phyloP scores from a whole-genome alignment of 92 coral and sea anemone species.

The Blastomussa wellsi region DNA sequence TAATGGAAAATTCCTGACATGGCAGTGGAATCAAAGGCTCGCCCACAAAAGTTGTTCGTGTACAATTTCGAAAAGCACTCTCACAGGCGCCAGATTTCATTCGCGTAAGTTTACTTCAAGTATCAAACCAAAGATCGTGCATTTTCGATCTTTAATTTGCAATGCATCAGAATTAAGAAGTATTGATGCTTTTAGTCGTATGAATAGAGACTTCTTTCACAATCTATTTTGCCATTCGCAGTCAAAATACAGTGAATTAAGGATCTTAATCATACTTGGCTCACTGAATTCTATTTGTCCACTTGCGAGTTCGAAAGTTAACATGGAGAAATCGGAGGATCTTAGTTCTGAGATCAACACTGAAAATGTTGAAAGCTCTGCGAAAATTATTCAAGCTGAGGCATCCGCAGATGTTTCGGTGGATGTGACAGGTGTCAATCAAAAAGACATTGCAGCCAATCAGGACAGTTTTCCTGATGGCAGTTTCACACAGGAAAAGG shows the following conservation, averaged over 20 bases:
- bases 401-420: neutral
- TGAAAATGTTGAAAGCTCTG: neutral
- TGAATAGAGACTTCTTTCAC: neutral
- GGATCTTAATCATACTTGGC: neutral
- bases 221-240: neutral
- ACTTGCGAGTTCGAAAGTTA: neutral
- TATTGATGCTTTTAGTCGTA: neutral
- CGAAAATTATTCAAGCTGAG: neutral
- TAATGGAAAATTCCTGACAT: neutral
- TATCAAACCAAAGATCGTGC: neutral
- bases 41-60: constrained; percentile 1
- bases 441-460: constrained; percentile 1
- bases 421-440: constrained; percentile 8
- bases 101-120: neutral
- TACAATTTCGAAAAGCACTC: neutral
- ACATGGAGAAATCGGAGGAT: constrained; percentile 3
- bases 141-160: neutral
- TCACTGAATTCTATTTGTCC: neutral
- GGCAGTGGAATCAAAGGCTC: neutral
- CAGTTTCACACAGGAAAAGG: neutral
- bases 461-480: neutral
- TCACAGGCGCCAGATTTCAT: neutral
- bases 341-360: neutral
- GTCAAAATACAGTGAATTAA: neutral
- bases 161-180: neutral